Percentiles rank a stretch among this genome's conserved stretches.
phyloP scores from a whole-genome alignment of 2,888 invertebrate genomes.

The Rotaria sp. region DNA sequence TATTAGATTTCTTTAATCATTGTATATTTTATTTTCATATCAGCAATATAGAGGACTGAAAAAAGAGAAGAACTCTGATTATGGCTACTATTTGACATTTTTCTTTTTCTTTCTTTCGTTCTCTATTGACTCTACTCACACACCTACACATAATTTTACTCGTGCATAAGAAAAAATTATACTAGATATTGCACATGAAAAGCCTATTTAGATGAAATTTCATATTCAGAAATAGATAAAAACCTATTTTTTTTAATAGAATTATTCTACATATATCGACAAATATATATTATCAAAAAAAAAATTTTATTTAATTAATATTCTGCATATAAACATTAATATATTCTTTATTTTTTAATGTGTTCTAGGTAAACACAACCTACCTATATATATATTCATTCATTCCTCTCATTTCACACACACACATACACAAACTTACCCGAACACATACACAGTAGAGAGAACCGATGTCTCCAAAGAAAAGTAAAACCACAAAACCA shows the following conservation, averaged over 20 bases:
- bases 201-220: background rate
- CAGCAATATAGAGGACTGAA: background rate
- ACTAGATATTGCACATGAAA: background rate
- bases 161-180: background rate
- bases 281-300: background rate
- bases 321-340: background rate
- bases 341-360: background rate
- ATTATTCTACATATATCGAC: background rate
- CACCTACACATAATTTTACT: background rate
- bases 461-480: background rate
- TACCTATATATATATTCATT: background rate
- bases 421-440: background rate
- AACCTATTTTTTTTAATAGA: background rate
- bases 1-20: background rate
- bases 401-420: background rate
- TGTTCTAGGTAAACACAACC: background rate
- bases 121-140: background rate
- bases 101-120: background rate
- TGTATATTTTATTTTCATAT: background rate
- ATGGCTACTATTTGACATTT: background rate
- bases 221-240: background rate
- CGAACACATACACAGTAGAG: background rate
- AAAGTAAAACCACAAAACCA: constrained; percentile 2
- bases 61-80: background rate
- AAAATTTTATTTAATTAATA: background rate